These are phyloP conservation scores for Pogona vitticeps DNA, from an alignment of 2,113 vertebrate species.

Conservation along the genomic window DNA sequence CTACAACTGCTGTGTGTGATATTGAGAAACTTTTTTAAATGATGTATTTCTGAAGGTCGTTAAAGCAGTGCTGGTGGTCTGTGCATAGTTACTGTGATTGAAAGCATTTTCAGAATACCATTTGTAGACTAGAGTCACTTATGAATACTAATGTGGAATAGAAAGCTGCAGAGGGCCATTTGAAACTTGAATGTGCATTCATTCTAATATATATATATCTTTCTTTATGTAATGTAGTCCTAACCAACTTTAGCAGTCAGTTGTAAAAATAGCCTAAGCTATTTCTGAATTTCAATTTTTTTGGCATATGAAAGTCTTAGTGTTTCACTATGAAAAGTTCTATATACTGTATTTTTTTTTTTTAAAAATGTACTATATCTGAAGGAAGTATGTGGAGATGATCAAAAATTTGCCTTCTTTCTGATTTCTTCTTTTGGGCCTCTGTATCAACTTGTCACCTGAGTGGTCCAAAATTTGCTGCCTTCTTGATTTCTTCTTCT, in stretches of 20 bases:
- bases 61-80: conserved; percentile 10
- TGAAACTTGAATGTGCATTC: conserved; percentile 7
- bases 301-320: background rate
- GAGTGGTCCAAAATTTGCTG: too few relatives aligned
- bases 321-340: background rate
- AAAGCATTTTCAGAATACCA: conserved; percentile 17
- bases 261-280: background rate
- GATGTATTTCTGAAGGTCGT: background rate
- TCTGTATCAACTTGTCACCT: background rate
- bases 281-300: background rate
- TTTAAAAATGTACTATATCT: background rate
- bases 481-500: too few relatives aligned
- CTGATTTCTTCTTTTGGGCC: background rate
- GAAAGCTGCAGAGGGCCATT: background rate
- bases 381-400: background rate
- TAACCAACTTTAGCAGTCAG: background rate
- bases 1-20: background rate
- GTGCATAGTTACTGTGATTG: background rate
- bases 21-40: background rate
- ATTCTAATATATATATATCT: background rate
- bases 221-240: background rate
- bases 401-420: background rate
- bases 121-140: background rate
- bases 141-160: background rate
- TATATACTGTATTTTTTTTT: background rate